These are phyloP conservation scores for Tupaia chinensis DNA, from an alignment of 2,113 vertebrate genomes.

Conservation along the genomic window DNA sequence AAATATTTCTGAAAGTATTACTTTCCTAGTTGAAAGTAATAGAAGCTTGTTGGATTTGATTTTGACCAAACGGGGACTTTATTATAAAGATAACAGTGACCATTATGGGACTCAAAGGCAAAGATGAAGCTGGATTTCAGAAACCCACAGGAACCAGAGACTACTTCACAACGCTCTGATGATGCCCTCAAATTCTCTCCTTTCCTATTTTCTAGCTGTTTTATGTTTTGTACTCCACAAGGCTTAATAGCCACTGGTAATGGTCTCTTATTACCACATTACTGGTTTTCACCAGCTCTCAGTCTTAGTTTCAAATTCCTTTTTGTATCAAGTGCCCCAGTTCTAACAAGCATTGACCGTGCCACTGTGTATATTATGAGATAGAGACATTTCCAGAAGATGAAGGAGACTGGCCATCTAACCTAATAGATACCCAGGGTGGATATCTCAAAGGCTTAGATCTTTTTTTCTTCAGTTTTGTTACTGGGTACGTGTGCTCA, in stretches of 20 bases:
- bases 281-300: neutral
- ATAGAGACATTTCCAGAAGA: neutral
- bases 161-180: neutral
- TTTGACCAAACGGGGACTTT: neutral
- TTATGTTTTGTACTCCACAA: neutral
- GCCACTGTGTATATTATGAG: neutral
- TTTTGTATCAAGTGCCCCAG: neutral
- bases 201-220: neutral
- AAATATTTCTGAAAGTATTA: neutral
- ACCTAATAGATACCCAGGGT: neutral
- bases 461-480: neutral
- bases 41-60: constrained; percentile 28
- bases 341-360: neutral
- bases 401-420: neutral
- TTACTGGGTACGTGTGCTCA: no score
- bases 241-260: neutral
- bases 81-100: neutral
- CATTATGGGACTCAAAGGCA: neutral
- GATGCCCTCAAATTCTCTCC: neutral
- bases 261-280: neutral
- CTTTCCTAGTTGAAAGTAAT: neutral
- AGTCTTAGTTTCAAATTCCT: constrained; percentile 11
- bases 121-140: neutral
- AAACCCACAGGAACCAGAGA: neutral
- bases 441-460: neutral